These are phyloP conservation scores for Agrotis ipsilon DNA, from an alignment of 2,888 invertebrate species.

Conservation along the genomic window DNA sequence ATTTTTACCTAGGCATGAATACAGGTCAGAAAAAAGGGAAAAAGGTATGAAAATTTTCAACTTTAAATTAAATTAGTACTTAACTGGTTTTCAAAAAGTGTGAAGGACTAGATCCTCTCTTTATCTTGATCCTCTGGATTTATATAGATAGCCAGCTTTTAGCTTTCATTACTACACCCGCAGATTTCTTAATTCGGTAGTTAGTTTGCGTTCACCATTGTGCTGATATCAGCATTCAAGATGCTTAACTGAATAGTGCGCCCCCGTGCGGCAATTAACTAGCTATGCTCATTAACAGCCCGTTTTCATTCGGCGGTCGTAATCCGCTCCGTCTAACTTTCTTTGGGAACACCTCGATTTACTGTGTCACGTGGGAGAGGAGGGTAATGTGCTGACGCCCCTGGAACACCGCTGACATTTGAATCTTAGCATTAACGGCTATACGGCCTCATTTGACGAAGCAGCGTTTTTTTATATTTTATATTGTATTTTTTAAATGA, in stretches of 20 bases:
- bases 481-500: not conserved
- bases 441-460: slow-evolving; percentile 22
- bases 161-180: too few species aligned
- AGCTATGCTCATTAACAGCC: slow-evolving; percentile 86
- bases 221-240: slow-evolving; percentile 80
- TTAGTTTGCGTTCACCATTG: slow-evolving; percentile 73
- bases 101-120: too few species aligned
- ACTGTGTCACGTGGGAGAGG: slow-evolving; percentile 78
- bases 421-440: slow-evolving; percentile 69
- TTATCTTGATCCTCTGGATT: too few species aligned
- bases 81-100: too few species aligned
- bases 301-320: slow-evolving; percentile 86
- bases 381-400: slow-evolving; percentile 81
- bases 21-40: not conserved
- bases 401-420: slow-evolving; percentile 70
- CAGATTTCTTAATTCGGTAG: slow-evolving; percentile 65
- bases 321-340: slow-evolving; percentile 80
- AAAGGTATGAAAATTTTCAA: not conserved
- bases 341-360: slow-evolving; percentile 81
- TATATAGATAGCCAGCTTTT: not conserved
- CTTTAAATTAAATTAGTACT: not conserved
- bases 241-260: slow-evolving; percentile 71
- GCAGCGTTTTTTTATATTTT: not conserved
- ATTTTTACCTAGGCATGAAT: not conserved
- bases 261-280: slow-evolving; percentile 83